Percentiles rank a stretch among this genome's conserved stretches.
phyloP scores from a whole-genome alignment of 2,888 invertebrate species.

The Pandemis heparana region DNA sequence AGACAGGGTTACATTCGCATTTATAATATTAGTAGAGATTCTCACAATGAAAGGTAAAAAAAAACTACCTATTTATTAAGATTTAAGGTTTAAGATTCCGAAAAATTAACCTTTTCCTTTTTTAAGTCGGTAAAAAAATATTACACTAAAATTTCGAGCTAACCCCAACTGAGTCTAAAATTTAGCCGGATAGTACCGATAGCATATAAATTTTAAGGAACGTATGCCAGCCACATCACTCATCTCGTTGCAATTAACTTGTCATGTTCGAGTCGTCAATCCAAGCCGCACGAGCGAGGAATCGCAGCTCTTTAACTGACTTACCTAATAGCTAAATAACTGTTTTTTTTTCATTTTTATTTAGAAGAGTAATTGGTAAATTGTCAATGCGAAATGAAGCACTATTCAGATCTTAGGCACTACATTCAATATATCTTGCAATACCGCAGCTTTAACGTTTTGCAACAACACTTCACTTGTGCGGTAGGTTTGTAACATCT shows the following conservation, averaged over 20 bases:
- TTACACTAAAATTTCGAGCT: no score
- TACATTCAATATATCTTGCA: background rate
- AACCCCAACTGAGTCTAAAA: background rate
- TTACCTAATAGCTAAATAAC: background rate
- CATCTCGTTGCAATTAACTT: constrained; percentile 38
- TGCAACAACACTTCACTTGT: background rate
- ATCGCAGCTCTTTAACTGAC: background rate
- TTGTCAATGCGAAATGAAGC: background rate
- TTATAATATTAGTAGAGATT: no score
- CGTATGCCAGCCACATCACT: constrained; percentile 9
- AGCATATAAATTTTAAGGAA: constrained; percentile 9
- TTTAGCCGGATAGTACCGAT: background rate
- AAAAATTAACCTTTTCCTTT: no score
- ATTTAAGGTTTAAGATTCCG: no score
- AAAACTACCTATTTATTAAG: background rate
- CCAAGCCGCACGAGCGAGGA: constrained; percentile 4
- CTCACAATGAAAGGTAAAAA: background rate
- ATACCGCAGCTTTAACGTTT: background rate
- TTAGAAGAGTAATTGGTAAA: background rate
- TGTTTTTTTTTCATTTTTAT: background rate
- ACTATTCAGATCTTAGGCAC: background rate
- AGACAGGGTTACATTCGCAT: background rate
- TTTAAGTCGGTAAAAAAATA: no score
- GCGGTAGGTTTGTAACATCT: background rate
- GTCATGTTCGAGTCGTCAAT: constrained; percentile 32